Percentiles rank a stretch among this genome's conserved stretches.
Evolutionary conservation across 2,888 invertebrate genomes (phyloP).

Genomic region (Hydroisotoma schaefferi): DNA sequence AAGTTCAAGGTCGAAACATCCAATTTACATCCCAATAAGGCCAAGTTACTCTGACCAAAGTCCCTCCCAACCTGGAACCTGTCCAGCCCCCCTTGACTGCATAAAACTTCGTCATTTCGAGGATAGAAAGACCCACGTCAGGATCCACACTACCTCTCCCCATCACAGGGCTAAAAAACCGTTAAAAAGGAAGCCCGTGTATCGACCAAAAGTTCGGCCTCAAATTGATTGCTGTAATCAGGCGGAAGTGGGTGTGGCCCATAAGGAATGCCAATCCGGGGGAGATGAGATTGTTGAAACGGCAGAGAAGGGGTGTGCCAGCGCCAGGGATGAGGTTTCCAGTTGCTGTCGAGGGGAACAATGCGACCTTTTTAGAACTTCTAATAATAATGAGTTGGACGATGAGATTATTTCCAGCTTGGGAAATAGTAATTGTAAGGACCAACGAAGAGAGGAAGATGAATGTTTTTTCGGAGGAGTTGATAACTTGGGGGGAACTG

Average conservation of each 20-base stretch:
- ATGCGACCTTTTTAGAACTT: not conserved
- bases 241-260: not conserved
- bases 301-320: too few species aligned
- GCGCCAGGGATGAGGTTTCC: too few species aligned
- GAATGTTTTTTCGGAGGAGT: too few species aligned
- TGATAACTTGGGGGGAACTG: too few species aligned
- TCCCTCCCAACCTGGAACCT: not conserved
- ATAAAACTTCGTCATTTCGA: not conserved
- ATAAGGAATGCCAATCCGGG: not conserved
- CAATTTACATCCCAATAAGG: not conserved
- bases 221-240: not conserved
- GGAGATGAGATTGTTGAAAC: not conserved
- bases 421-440: not conserved
- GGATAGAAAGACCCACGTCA: not conserved
- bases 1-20: not conserved
- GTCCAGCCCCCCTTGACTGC: too few species aligned
- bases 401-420: not conserved
- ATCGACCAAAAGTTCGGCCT: not conserved
- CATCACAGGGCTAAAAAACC: not conserved
- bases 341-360: not conserved
- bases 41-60: not conserved
- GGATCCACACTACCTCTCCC: not conserved
- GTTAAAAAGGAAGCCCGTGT: not conserved
- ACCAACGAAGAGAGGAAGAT: not conserved
- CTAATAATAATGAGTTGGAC: too few species aligned